Evolutionary conservation across 1,140 invertebrate genomes (phyloP).

Genomic region (Drosophila mayri): DNA sequence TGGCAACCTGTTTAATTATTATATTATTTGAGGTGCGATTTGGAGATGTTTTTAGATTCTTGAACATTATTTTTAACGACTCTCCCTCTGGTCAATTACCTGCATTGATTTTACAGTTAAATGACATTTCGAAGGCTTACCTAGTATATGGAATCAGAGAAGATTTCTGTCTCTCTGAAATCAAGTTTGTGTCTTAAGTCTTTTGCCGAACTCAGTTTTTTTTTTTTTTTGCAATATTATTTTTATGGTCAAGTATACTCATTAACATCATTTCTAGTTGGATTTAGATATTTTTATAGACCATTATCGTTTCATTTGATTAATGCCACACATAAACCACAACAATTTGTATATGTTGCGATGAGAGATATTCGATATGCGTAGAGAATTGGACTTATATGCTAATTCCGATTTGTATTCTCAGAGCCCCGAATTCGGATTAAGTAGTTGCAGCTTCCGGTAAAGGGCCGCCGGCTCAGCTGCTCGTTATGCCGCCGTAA

Average conservation of each 20-base stretch:
- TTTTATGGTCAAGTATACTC: slow-evolving; percentile 11
- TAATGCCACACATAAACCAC: slow-evolving; percentile 20
- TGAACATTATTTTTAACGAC: slow-evolving; percentile 3
- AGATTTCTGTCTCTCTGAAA: slow-evolving; percentile 31
- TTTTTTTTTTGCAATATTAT: slow-evolving; percentile 5
- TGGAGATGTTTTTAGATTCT: neutral
- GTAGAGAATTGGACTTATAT: slow-evolving; percentile 15
- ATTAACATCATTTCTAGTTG: slow-evolving; percentile 19
- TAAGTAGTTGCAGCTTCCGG: slow-evolving; percentile 40
- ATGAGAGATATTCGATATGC: slow-evolving; percentile 30
- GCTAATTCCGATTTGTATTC: slow-evolving; percentile 13
- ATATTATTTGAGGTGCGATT: neutral
- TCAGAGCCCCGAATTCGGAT: slow-evolving; percentile 17
- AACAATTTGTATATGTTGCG: slow-evolving; percentile 6
- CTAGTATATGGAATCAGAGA: neutral
- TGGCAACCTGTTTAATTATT: slow-evolving; percentile 15
- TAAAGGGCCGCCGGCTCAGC: slow-evolving; percentile 11
- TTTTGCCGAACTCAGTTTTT: slow-evolving; percentile 44
- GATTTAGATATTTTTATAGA: slow-evolving; percentile 23
- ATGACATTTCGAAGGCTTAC: neutral
- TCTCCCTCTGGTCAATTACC: slow-evolving; percentile 4
- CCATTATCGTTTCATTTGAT: slow-evolving; percentile 22
- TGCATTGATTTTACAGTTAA: slow-evolving; percentile 8
- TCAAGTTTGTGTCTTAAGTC: slow-evolving; percentile 55
- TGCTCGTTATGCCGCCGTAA: slow-evolving; percentile 36